Evolutionary conservation across 1,140 invertebrate genomes (phyloP), one percentile per base, ranked within the genome.

Genomic region (Arion vulgaris): DNA sequence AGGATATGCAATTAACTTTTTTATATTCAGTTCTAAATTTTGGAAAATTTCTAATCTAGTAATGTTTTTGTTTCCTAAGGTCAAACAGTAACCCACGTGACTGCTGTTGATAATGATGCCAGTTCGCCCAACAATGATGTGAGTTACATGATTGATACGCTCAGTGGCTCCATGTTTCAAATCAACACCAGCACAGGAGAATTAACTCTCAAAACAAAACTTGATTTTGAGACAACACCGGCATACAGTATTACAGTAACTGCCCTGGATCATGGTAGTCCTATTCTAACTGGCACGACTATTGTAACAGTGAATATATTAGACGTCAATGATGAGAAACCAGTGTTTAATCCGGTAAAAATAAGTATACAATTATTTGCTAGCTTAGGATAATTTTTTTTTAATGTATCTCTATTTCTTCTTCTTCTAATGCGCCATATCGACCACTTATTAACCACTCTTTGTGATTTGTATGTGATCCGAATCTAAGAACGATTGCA

Each of bases 61-160:
- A 2, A 57, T 66, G 62, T 32, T 66, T 32, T 32, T 28, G 7
- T 13, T 34, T 34, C 2, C 17, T 13, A 51, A 76, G 74, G 45
- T 53, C 11, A 15, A 41, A 19, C 23, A 26, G 45, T 76, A 4
- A 28, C 36, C 36, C 41, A 76, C 5, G 49, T 49, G 1, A 34
- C 32, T 17, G 74, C 74, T 4, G 36, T 53, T 39, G 76, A 78
- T 66, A 19, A 0, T 1, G 76, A 78, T 32, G 36, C 19, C 36
- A 38, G 51, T 66, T 19, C 1, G 19, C 1, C 19, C 49, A 78
- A 78, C 34, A 34, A 78, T 26, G 13, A 39, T 17, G 19, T 78
- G 19, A 62, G 57, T 45, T 78, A 78, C n/a, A 36, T 1, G 26
- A 57, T 78, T 62, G 76, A 78, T 36, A 66, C 76, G 23, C 76